phyloP scores from a whole-genome alignment of 2,888 invertebrate genomes.

The Drosophila sordidula region DNA sequence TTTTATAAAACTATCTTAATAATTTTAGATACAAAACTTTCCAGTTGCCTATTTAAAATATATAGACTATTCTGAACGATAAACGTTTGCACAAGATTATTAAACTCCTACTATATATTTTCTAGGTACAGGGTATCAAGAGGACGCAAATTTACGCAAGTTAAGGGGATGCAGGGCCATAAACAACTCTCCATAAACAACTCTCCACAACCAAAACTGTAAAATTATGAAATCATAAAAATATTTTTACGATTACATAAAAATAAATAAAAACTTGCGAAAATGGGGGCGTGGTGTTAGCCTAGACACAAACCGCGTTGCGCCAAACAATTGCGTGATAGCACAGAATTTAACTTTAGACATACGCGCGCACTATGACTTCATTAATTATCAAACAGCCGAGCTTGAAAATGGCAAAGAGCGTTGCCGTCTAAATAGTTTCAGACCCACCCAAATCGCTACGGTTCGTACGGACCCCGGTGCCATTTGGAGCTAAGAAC shows the following conservation, averaged over 20 bases:
- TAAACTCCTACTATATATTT: not conserved
- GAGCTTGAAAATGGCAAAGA: conserved; percentile 63
- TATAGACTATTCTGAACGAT: not conserved
- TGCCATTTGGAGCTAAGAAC: conserved; percentile 35
- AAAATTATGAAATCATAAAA: conserved; percentile 82
- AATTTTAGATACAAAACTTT: too few relatives aligned
- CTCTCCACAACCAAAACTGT: conserved; percentile 62
- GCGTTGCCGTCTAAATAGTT: conserved; percentile 55
- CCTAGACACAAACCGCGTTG: conserved; percentile 35
- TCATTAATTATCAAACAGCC: conserved; percentile 79
- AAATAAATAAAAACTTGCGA: conserved; percentile 44
- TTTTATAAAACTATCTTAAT: too few relatives aligned
- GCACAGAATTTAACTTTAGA: conserved; percentile 74
- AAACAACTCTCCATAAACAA: conserved; percentile 72
- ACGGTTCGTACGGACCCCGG: not conserved
- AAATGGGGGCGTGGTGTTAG: conserved; percentile 59
- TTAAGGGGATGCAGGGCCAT: conserved; percentile 39
- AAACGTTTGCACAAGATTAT: too few relatives aligned
- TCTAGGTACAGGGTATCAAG: conserved; percentile 20
- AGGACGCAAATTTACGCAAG: conserved; percentile 48
- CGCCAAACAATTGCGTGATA: conserved; percentile 73
- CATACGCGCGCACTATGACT: conserved; percentile 70
- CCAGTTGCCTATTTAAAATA: not conserved
- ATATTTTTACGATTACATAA: conserved; percentile 80
- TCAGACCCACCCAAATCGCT: conserved; percentile 26